Conservation (phyloP, 2,113 vertebrate species). For the Siphamia tubifer region DNA sequence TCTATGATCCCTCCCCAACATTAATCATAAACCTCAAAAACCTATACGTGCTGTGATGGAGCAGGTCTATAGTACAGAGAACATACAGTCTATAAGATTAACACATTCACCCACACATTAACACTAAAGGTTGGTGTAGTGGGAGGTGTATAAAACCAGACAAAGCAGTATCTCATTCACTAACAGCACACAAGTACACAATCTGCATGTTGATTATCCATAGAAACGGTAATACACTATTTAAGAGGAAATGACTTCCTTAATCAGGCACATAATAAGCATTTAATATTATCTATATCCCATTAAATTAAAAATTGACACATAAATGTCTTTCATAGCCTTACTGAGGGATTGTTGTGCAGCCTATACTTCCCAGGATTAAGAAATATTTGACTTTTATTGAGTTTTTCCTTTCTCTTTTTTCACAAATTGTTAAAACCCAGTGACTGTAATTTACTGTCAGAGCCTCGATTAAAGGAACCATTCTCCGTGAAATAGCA, state of each 20-base stretch:
- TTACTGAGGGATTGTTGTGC: neutral
- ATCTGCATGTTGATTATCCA: conserved; percentile 55
- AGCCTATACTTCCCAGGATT: conserved; percentile 15
- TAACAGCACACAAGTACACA: conserved; percentile 30
- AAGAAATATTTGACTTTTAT: conserved; percentile 35
- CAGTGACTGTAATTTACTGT: conserved; percentile 49
- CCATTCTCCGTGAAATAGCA: conserved; percentile 68
- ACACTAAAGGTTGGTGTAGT: neutral
- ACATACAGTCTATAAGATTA: neutral
- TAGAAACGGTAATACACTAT: conserved; percentile 55
- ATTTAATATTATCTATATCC: conserved; percentile 48
- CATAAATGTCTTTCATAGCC: conserved; percentile 19
- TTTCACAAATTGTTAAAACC: conserved; percentile 36
- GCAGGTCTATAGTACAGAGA: neutral
- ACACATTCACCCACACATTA: neutral
- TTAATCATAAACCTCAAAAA: conserved; percentile 24
- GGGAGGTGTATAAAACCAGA: neutral
- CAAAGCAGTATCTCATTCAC: neutral
- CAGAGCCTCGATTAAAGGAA: conserved; percentile 62
- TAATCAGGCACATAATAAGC: conserved; percentile 50
- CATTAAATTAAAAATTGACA: conserved; percentile 35
- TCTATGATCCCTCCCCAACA: conserved; percentile 14
- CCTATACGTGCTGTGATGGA: neutral
- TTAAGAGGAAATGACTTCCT: conserved; percentile 42
- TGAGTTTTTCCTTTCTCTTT: conserved; percentile 35